phyloP scores from a whole-genome alignment of 2,797 vertebrate genomes.

The Spondyliosoma cantharus region DNA sequence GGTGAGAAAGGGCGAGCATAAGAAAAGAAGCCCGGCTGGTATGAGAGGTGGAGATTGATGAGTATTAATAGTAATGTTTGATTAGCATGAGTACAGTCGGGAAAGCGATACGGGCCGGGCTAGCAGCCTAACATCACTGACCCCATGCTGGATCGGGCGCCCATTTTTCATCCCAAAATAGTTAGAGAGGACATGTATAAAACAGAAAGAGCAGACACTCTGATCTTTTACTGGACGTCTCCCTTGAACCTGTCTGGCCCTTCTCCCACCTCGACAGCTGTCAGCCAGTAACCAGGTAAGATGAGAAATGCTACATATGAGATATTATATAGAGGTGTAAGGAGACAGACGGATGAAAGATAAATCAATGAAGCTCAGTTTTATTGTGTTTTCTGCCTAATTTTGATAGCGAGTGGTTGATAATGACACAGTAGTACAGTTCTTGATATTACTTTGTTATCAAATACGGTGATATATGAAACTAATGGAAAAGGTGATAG shows the following conservation, averaged over 20 bases:
- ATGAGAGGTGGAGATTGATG: constrained; percentile 36
- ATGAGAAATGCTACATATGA: not conserved
- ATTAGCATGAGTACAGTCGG: constrained; percentile 53
- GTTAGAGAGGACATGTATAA: constrained; percentile 60
- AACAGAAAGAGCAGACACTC: constrained; percentile 50
- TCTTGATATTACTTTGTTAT: constrained; percentile 5
- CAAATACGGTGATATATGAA: constrained; percentile 20
- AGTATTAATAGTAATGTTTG: constrained; percentile 76
- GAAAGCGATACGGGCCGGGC: constrained; percentile 44
- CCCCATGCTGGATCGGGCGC: constrained; percentile 29
- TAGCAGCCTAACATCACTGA: constrained; percentile 32
- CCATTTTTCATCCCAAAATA: constrained; percentile 68
- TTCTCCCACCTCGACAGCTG: not conserved
- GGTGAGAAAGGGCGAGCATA: constrained; percentile 4
- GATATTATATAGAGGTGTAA: not conserved
- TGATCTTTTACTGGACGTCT: constrained; percentile 46
- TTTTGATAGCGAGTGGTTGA: not conserved
- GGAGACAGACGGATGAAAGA: not conserved
- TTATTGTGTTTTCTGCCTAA: not conserved
- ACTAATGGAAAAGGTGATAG: constrained; percentile 8
- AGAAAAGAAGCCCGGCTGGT: constrained; percentile 47
- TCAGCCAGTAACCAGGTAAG: constrained; percentile 58
- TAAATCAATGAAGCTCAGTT: not conserved
- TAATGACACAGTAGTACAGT: not conserved
- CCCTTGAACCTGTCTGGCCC: constrained; percentile 18